Conservation (phyloP, 2,113 vertebrate species). For the Rutilus rutilus region DNA sequence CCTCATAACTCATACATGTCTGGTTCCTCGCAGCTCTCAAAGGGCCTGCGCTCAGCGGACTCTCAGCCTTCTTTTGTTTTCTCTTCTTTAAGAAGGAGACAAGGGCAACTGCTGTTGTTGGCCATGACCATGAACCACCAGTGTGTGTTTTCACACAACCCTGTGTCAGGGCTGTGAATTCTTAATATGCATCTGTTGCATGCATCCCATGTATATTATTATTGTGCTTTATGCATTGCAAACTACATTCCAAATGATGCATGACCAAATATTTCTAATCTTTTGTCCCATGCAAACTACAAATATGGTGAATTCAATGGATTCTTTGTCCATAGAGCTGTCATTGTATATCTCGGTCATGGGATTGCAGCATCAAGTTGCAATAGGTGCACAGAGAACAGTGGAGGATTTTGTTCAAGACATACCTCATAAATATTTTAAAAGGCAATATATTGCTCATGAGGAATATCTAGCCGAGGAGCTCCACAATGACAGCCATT, state of each 20-base stretch:
- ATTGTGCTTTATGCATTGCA: constrained; percentile 6
- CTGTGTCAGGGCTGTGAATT: constrained; percentile 38
- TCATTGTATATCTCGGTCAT: not conserved
- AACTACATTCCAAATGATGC: not conserved
- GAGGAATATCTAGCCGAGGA: not conserved
- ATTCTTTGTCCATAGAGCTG: not conserved
- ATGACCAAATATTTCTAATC: not conserved
- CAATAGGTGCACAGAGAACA: not conserved
- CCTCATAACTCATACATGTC: constrained; percentile 62
- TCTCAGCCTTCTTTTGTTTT: constrained; percentile 54
- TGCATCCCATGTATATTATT: not conserved
- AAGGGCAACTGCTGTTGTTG: constrained; percentile 47
- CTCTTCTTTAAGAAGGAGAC: constrained; percentile 43
- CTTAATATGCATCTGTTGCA: constrained; percentile 44
- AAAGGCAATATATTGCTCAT: constrained; percentile 24
- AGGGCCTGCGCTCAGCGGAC: constrained; percentile 33
- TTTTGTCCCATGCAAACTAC: not conserved
- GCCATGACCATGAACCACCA: constrained; percentile 52
- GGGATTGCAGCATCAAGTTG: not conserved
- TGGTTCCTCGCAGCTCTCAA: constrained; percentile 38
- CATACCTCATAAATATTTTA: constrained; percentile 28
- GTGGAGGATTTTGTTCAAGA: constrained; percentile 12
- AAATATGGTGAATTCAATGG: not conserved
- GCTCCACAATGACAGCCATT: not conserved
- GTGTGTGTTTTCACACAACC: constrained; percentile 49